Evolutionary conservation across 2,113 vertebrate genomes (phyloP).

Genomic region (Piaya cayana): DNA sequence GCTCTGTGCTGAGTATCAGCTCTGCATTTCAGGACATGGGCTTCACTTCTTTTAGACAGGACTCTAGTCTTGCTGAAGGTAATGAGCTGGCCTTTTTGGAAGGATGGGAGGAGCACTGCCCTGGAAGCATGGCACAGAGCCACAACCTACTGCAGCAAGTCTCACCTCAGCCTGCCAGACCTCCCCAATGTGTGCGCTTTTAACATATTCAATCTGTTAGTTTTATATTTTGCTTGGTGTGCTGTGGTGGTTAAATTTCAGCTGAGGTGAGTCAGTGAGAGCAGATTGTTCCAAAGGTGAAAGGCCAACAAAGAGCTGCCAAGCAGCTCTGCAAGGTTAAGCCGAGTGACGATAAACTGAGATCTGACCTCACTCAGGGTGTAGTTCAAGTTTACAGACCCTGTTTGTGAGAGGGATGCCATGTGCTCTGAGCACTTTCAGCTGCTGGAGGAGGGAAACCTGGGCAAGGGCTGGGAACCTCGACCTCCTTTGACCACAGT

Average conservation of each 20-base stretch:
- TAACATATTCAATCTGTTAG: neutral
- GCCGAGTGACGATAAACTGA: neutral
- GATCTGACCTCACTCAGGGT: neutral
- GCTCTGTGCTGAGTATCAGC: neutral
- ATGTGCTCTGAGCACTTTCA: neutral
- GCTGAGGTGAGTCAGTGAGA: neutral
- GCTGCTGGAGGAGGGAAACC: neutral
- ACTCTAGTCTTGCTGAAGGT: neutral
- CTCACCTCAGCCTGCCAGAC: neutral
- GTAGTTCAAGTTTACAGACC: neutral
- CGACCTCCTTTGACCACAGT: neutral
- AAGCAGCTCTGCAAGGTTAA: neutral
- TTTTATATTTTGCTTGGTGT: neutral
- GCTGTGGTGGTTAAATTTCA: conserved; percentile 14
- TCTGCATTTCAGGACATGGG: neutral
- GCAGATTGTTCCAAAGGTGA: conserved; percentile 47
- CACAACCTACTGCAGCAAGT: neutral
- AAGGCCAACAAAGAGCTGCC: neutral
- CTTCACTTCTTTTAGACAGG: neutral
- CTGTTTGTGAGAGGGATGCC: neutral
- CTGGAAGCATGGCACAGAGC: neutral
- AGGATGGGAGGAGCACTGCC: neutral
- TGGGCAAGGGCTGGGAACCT: neutral
- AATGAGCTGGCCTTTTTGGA: neutral
- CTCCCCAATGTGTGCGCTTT: neutral